Evolutionary conservation across 2,888 invertebrate genomes (phyloP).

Genomic region (Eremobia ochroleuca): DNA sequence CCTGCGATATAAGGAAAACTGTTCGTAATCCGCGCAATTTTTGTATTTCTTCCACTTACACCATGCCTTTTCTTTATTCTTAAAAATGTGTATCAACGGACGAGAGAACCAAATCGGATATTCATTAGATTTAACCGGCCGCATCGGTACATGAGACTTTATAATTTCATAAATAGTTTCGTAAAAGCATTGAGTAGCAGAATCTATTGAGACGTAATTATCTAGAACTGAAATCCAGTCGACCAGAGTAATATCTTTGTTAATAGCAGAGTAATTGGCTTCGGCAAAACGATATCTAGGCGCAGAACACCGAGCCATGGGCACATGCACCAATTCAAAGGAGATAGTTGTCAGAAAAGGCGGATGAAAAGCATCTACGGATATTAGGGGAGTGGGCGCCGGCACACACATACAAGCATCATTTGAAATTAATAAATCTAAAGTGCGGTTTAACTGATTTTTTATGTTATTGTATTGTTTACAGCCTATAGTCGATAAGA

Average conservation of each 20-base stretch:
- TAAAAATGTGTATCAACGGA: too few species aligned
- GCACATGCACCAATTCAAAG: background rate
- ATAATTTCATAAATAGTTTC: background rate
- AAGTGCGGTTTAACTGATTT: background rate
- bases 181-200: background rate
- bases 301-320: background rate
- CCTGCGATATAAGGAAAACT: too few species aligned
- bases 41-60: too few species aligned
- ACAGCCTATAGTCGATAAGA: background rate
- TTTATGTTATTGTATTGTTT: background rate
- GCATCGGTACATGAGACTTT: background rate
- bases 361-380: too few species aligned
- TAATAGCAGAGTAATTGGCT: slow-evolving; percentile 1
- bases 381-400: too few species aligned
- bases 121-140: background rate
- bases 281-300: slow-evolving; percentile 5
- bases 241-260: background rate
- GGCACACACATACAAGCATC: background rate
- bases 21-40: too few species aligned
- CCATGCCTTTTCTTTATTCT: background rate
- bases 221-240: background rate
- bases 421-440: background rate
- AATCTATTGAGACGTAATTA: background rate
- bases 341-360: too few species aligned
- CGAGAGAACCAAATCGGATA: too few species aligned